These are phyloP conservation scores for Epizoanthus scotinus DNA, from an alignment of 92 coral and sea anemone species.

Conservation along the genomic window DNA sequence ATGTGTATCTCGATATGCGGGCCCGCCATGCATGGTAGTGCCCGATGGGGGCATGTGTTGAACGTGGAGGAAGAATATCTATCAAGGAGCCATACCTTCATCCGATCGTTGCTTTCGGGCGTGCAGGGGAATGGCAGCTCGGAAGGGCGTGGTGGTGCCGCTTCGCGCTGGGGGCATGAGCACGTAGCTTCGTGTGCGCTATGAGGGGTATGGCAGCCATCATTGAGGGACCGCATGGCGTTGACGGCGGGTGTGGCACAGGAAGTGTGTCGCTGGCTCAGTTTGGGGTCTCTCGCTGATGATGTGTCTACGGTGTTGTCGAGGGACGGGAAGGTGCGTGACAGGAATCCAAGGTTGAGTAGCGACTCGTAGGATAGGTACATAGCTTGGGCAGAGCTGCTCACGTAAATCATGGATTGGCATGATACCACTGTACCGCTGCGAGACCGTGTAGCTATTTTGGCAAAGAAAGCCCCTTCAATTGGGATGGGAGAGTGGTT, in stretches of 20 bases:
- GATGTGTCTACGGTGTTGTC: not conserved
- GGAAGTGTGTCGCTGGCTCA: slow-evolving; percentile 1
- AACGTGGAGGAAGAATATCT: too few species aligned
- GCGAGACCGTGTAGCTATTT: not conserved
- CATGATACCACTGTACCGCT: slow-evolving; percentile 3
- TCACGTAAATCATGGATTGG: not conserved
- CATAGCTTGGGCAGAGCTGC: slow-evolving; percentile 8
- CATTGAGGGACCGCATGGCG: slow-evolving; percentile 21
- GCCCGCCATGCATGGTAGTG: slow-evolving; percentile 43
- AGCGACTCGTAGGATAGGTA: slow-evolving; percentile 9
- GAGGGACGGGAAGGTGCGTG: slow-evolving; percentile 11
- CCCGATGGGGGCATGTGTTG: slow-evolving; percentile 60
- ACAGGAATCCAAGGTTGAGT: not conserved
- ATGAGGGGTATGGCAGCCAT: slow-evolving; percentile 31
- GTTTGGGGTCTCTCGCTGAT: slow-evolving; percentile 1
- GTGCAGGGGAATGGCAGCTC: too few species aligned
- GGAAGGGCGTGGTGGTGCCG: too few species aligned
- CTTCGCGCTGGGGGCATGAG: slow-evolving; percentile 50
- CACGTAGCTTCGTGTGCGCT: slow-evolving; percentile 25
- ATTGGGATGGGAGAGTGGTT: not conserved
- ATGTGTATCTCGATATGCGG: slow-evolving; percentile 45
- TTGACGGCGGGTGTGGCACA: slow-evolving; percentile 18
- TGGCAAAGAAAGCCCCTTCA: not conserved
- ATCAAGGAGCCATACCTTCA: slow-evolving; percentile 32
- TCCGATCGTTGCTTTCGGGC: slow-evolving; percentile 36